Conservation (phyloP, 2,888 invertebrate genomes). For the Netelia fuscicornis region DNA sequence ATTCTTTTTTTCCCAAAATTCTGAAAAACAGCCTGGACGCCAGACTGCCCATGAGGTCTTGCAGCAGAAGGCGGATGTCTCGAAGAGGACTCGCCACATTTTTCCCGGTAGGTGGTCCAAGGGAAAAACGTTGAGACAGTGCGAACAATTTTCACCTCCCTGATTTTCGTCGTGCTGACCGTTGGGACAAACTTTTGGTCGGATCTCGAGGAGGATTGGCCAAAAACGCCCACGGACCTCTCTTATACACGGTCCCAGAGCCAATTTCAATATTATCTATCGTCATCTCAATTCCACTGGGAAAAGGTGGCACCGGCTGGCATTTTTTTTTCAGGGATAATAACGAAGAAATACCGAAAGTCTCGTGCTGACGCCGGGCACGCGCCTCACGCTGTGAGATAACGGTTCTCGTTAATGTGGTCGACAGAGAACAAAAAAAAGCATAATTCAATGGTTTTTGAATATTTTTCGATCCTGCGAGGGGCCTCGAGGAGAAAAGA, state of each 20-base stretch:
- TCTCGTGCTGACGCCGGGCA: conserved; percentile 76
- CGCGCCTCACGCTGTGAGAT: conserved; percentile 79
- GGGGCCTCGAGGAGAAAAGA: conserved; percentile 14
- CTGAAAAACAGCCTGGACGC: not conserved
- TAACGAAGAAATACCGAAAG: conserved; percentile 66
- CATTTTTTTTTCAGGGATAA: conserved; percentile 69
- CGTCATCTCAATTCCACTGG: conserved; percentile 70
- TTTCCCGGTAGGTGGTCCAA: conserved; percentile 75
- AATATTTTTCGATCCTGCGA: conserved; percentile 28
- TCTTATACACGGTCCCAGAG: conserved; percentile 4
- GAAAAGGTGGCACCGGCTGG: conserved; percentile 26
- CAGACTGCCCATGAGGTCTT: not conserved
- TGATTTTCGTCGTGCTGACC: conserved; percentile 42
- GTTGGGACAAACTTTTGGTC: conserved; percentile 30
- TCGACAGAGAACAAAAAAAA: not conserved
- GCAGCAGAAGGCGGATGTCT: conserved; percentile 60
- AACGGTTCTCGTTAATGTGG: conserved; percentile 69
- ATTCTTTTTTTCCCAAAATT: conserved; percentile 37
- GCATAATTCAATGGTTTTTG: conserved; percentile 1
- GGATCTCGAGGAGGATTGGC: conserved; percentile 32
- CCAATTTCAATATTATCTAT: conserved; percentile 73
- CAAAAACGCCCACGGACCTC: conserved; percentile 56
- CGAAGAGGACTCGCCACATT: conserved; percentile 61
- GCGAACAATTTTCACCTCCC: conserved; percentile 49
- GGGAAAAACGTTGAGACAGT: conserved; percentile 55